Base-by-base conservation (phyloP, 2,888 invertebrate genomes). In the Biston stratarius region DNA sequence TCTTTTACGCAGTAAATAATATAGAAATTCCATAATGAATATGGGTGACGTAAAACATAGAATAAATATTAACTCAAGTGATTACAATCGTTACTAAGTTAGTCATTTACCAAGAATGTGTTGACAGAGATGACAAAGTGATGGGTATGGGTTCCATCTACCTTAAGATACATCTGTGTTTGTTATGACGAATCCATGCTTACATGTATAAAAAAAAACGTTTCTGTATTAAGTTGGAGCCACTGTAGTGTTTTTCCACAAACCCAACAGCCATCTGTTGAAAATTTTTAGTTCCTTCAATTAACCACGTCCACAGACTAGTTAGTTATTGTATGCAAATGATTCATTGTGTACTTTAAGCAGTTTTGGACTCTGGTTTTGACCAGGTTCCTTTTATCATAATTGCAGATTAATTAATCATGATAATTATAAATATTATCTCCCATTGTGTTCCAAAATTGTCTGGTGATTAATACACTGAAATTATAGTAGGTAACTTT, bases 141-240 rank as follows among this genome's bases (percentile, higher is more conserved):
- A 60, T 52, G 59, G 45, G 42, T 38, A 60, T 56, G 59, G 45
- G 42, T 44, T 24, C 24, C 48, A 52, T 52, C 61, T 79, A 52
- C 56, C 48, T n/a, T 53, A 58, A 80, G 79, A 78, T 77, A 81
- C 87, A 88, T 87, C 86, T 87, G 87, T 67, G 47, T 87, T 86
- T 87, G 87, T 56, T 14, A 64, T 70, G 61, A 64, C 53, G 85
- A 87, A 77, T 86, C 85, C 84, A 75, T 82, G 76, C 83, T 81
- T 82, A 33, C 42, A 0, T 42, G n/a, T 11, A 42, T 24, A 6
- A 5, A 44, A 11, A 38, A 38, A 38, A 38, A 6, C 38, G 1
- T 38, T 5, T 38, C 2, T 38, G 11, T 49, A 7, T 52, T 52
- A 6, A 36, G 11, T 49, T n/a, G 52, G 38, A 52, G 52, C 52